Evolutionary conservation across 2,888 invertebrate species (phyloP).

Genomic region (Drosophila planitibia): DNA sequence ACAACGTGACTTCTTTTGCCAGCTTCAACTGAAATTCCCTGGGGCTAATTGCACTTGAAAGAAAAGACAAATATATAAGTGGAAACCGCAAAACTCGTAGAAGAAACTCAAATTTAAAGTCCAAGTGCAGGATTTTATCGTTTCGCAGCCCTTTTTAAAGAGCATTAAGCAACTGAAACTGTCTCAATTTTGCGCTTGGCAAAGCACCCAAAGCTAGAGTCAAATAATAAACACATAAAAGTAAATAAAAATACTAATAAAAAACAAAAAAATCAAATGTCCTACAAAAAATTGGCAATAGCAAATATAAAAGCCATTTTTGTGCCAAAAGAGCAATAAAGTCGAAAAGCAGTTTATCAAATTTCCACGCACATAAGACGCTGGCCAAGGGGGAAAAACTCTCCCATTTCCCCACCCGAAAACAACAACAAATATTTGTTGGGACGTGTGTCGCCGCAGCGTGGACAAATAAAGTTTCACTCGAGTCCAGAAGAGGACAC

Average conservation of each 20-base stretch:
- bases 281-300: constrained; percentile 59
- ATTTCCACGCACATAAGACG: constrained; percentile 64
- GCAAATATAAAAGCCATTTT: constrained; percentile 64
- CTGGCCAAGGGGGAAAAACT: constrained; percentile 4
- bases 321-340: constrained; percentile 77
- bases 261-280: constrained; percentile 33
- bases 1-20: background rate
- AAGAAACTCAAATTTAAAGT: constrained; percentile 57
- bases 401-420: constrained; percentile 3
- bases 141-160: constrained; percentile 6
- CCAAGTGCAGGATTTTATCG: constrained; percentile 3
- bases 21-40: background rate
- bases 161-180: constrained; percentile 39
- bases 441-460: constrained; percentile 51
- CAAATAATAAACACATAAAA: constrained; percentile 80
- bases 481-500: constrained; percentile 14
- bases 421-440: constrained; percentile 44
- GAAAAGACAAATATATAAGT: constrained; percentile 33
- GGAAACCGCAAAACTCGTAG: constrained; percentile 26
- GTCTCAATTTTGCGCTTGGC: constrained; percentile 71
- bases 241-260: constrained; percentile 78
- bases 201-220: constrained; percentile 58
- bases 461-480: constrained; percentile 50
- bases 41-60: constrained; percentile 36
- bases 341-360: constrained; percentile 81